Conservation (phyloP, 2,797 vertebrate species). For the Sebastes kiyomatsui region DNA sequence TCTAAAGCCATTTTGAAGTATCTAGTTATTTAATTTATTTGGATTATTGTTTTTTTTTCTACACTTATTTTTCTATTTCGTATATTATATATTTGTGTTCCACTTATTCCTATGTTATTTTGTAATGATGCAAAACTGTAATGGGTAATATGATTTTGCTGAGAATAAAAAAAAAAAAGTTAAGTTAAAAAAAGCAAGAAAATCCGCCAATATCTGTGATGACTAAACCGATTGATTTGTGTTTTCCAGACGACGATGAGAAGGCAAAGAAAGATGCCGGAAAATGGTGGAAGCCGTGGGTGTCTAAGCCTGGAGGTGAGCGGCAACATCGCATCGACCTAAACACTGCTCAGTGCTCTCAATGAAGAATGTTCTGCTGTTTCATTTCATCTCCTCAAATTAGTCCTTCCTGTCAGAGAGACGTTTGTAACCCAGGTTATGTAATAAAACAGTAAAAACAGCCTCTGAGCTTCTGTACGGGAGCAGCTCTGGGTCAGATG, state of each 20-base stretch:
- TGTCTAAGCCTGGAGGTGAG: slow-evolving; percentile 72
- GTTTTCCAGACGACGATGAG: slow-evolving; percentile 65
- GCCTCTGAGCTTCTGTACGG: not conserved
- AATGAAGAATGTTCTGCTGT: not conserved
- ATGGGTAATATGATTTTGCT: too few relatives aligned
- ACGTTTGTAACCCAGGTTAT: not conserved
- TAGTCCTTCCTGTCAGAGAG: not conserved
- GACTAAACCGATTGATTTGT: not conserved
- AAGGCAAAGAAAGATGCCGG: slow-evolving; percentile 65
- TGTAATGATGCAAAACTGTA: too few relatives aligned
- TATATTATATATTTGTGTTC: too few relatives aligned
- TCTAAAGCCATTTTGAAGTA: too few relatives aligned
- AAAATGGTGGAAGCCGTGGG: slow-evolving; percentile 82
- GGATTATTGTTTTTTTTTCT: too few relatives aligned
- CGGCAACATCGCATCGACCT: not conserved
- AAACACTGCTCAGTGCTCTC: not conserved
- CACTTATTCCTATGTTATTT: too few relatives aligned
- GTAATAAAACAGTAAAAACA: not conserved
- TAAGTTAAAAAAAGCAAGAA: not conserved
- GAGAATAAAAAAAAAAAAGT: too few relatives aligned
- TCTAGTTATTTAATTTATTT: too few relatives aligned
- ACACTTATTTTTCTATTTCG: too few relatives aligned
- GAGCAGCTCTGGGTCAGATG: not conserved
- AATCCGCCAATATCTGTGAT: not conserved
- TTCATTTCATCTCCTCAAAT: not conserved